phyloP scores from a whole-genome alignment of 2,113 vertebrate genomes.

The Hypanus sabinus region DNA sequence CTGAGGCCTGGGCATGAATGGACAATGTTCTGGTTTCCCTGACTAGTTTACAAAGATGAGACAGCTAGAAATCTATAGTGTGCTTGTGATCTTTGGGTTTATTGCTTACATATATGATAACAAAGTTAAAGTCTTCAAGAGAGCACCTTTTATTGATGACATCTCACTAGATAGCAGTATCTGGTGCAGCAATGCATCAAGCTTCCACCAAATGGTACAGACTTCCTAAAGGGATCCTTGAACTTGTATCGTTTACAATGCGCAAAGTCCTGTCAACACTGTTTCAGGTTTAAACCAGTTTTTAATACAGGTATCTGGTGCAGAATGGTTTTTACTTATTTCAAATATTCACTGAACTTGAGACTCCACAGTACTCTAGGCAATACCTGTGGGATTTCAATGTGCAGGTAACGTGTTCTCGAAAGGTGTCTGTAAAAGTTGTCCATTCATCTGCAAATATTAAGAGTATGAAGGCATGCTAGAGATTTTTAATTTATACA shows the following conservation, averaged over 20 bases:
- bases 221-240: too few relatives aligned
- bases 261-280: neutral
- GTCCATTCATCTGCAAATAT: neutral
- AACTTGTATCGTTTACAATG: too few relatives aligned
- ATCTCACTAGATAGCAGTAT: too few relatives aligned
- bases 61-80: neutral
- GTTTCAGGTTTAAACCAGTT: neutral
- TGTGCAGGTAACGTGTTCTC: neutral
- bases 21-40: neutral
- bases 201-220: too few relatives aligned
- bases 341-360: neutral
- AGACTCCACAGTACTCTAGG: neutral
- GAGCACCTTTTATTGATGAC: too few relatives aligned
- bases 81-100: too few relatives aligned
- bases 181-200: too few relatives aligned
- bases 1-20: neutral
- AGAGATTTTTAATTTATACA: neutral
- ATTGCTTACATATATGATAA: too few relatives aligned
- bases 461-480: neutral
- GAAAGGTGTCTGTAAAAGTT: neutral
- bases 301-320: neutral
- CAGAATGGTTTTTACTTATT: neutral
- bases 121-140: too few relatives aligned
- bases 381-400: neutral
- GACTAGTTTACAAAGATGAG: neutral